Conservation (phyloP, 2,797 vertebrate genomes). For the Scomberomorus guttatus region DNA sequence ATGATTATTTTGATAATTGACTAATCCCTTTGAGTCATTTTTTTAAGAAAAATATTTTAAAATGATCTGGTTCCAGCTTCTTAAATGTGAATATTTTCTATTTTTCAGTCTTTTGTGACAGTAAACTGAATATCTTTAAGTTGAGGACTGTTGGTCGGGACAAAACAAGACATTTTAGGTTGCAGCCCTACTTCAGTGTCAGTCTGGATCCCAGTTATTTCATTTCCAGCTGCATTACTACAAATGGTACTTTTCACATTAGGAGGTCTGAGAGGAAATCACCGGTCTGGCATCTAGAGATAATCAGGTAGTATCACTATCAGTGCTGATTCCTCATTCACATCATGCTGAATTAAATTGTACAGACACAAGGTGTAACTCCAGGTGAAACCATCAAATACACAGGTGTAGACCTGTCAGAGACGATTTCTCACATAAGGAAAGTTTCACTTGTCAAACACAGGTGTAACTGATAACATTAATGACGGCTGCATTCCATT, state of each 20-base stretch:
- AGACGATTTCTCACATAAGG: not conserved
- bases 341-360: too few relatives aligned
- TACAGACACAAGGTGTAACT: not conserved
- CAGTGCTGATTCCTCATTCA: too few relatives aligned
- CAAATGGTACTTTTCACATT: not conserved
- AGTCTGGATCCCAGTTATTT: not conserved
- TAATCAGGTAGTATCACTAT: not conserved
- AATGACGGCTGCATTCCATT: not conserved
- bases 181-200: too few relatives aligned
- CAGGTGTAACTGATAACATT: not conserved
- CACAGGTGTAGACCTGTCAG: not conserved
- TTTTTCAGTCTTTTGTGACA: too few relatives aligned
- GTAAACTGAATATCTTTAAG: too few relatives aligned
- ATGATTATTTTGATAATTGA: too few relatives aligned
- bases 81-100: too few relatives aligned
- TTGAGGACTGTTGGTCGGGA: too few relatives aligned
- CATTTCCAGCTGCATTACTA: not conserved
- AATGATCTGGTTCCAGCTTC: too few relatives aligned
- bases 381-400: not conserved
- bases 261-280: not conserved
- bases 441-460: constrained; percentile 25
- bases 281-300: not conserved
- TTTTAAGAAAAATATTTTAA: too few relatives aligned
- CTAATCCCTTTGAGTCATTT: too few relatives aligned
- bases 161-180: too few relatives aligned